Evolutionary conservation across 2,797 vertebrate genomes (phyloP).

Genomic region (Varecia variegata): DNA sequence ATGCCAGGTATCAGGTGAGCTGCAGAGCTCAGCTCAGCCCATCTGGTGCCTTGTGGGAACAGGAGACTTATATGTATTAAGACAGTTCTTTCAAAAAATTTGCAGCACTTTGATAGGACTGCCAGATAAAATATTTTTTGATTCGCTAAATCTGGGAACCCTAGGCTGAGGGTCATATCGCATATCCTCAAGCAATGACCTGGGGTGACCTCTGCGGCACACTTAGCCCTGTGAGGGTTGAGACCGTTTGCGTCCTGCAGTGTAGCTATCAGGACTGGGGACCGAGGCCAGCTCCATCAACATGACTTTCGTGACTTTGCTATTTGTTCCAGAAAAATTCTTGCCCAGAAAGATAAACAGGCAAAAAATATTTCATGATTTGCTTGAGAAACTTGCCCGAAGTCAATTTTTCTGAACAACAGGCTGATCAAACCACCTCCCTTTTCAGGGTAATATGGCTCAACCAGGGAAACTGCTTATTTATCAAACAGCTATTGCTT

Average conservation of each 20-base stretch:
- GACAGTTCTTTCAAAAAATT: not conserved
- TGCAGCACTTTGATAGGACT: not conserved
- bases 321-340: not conserved
- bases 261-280: not conserved
- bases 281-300: not conserved
- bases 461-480: not conserved
- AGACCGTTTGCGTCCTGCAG: not conserved
- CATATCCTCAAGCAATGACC: not conserved
- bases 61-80: not conserved
- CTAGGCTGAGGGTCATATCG: fast-evolving
- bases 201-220: not conserved
- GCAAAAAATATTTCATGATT: constrained; percentile 5
- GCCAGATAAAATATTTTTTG: constrained; percentile 9
- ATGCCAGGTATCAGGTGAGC: not conserved
- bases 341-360: constrained; percentile 3
- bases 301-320: not conserved
- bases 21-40: not conserved
- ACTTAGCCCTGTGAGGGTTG: not conserved
- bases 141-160: not conserved
- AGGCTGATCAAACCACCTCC: not conserved
- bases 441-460: not conserved
- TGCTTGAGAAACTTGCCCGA: not conserved
- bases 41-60: not conserved
- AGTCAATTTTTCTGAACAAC: not conserved
- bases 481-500: not conserved